A percentile compares a stretch with the other conserved stretches of the same genome.
These are phyloP conservation scores for Paracentrotus lividus DNA, from an alignment of 53 echinoderm and acorn worm species.

Conservation along the genomic window DNA sequence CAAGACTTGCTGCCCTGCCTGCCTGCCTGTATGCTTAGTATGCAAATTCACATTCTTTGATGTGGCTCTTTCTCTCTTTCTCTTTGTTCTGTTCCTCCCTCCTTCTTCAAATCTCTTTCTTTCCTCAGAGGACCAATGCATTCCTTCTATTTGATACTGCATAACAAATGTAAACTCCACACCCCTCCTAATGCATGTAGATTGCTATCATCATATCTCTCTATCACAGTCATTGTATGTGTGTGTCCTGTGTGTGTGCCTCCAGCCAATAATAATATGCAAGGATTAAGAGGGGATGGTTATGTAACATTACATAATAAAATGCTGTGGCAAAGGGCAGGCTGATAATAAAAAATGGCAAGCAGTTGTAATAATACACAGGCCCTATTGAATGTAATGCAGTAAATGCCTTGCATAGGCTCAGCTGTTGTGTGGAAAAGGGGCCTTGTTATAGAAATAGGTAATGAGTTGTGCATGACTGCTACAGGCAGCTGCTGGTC, in stretches of 20 bases:
- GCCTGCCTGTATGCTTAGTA: slow-evolving; percentile 57
- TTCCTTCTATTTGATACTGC: slow-evolving; percentile 37
- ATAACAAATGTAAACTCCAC: slow-evolving; percentile 49
- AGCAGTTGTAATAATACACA: slow-evolving; percentile 56
- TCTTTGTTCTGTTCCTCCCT: slow-evolving; percentile 29
- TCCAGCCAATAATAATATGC: slow-evolving; percentile 52
- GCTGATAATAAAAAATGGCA: slow-evolving; percentile 54
- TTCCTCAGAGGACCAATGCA: slow-evolving; percentile 46
- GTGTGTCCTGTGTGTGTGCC: slow-evolving; percentile 50
- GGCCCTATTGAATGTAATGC: slow-evolving; percentile 35
- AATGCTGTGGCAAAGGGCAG: slow-evolving; percentile 63
- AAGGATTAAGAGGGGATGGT: slow-evolving; percentile 56
- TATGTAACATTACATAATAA: slow-evolving; percentile 63
- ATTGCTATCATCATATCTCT: slow-evolving; percentile 11
- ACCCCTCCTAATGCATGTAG: slow-evolving; percentile 13
- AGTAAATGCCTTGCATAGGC: slow-evolving; percentile 39
- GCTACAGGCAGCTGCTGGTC: slow-evolving; percentile 56
- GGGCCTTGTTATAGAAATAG: slow-evolving; percentile 26
- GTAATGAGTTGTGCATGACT: slow-evolving; percentile 15
- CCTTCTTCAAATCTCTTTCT: not conserved
- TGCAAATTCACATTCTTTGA: slow-evolving; percentile 58
- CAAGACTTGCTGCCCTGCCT: slow-evolving; percentile 34
- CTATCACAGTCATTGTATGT: slow-evolving; percentile 35
- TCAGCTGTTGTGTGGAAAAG: slow-evolving; percentile 54
- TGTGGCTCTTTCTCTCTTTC: not conserved